Percentiles rank a stretch among this genome's conserved stretches.
phyloP scores from a whole-genome alignment of 1,140 invertebrate genomes.

The Tribolium madens region DNA sequence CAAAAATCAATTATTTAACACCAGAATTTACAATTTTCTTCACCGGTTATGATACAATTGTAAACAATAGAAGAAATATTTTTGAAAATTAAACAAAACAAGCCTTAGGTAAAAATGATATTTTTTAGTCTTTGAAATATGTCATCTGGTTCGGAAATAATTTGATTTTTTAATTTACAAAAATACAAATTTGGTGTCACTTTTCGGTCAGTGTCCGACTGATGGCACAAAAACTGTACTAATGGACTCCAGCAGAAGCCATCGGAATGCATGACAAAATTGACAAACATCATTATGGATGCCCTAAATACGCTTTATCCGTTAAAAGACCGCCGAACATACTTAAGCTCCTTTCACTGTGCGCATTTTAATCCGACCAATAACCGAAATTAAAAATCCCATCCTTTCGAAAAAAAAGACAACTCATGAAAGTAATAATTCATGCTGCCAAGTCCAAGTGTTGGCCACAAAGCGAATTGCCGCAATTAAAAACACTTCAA shows the following conservation, averaged over 20 bases:
- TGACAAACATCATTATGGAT: slow-evolving; percentile 18
- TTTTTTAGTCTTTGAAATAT: no score
- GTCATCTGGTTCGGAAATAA: no score
- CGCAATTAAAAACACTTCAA: slow-evolving; percentile 30
- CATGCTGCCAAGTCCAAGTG: slow-evolving; percentile 11
- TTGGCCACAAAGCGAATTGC: slow-evolving; percentile 26
- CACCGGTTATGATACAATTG: no score
- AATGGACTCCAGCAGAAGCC: background rate
- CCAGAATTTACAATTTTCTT: no score
- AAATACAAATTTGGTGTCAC: no score
- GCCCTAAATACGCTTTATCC: slow-evolving; percentile 1
- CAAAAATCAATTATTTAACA: no score
- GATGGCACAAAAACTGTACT: background rate
- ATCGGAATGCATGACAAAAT: slow-evolving; percentile 7
- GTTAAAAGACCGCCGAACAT: slow-evolving; percentile 9
- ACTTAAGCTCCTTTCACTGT: slow-evolving; percentile 8
- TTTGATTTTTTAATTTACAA: no score
- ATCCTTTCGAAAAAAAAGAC: background rate
- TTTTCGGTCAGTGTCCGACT: background rate
- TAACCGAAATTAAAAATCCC: slow-evolving; percentile 33
- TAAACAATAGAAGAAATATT: no score
- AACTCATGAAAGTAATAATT: slow-evolving; percentile 15
- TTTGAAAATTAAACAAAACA: no score
- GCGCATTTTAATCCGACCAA: slow-evolving; percentile 13
- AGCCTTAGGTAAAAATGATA: no score